Evolutionary conservation across 2,113 vertebrate species (phyloP), one percentile per base, ranked within the genome.

Genomic region (Azemiops feae): DNA sequence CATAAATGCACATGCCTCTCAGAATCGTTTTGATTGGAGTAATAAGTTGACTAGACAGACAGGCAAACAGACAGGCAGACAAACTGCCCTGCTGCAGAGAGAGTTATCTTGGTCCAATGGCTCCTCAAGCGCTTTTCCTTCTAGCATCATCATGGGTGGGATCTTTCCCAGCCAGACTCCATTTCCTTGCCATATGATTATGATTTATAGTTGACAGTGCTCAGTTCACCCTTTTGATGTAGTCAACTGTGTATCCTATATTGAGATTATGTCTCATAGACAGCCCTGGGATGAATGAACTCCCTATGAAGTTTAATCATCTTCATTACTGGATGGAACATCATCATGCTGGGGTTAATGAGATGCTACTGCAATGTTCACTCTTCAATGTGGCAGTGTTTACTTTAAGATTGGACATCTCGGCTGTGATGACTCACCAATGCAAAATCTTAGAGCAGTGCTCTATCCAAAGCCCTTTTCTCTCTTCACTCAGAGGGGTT

Each of bases 331-430:
- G 30, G 58, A 74, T 88, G 86, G 88, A 74, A 74, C 91, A 45
- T 60, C 52, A 14, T 87, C 57, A 52, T 39, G 86, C 86, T 54
- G 45, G n/a, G 88, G 50, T 39, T 92, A 74, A 92, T 92, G 91
- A 92, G 86, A 88, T 50, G 52, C 52, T 30, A 50, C 53, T 69
- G 47, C 47, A 69, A 92, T 87, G 47, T 92, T 60, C 7, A 88
- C 22, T 69, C n/a, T 69, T n/a, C 86, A 30, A 7, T 34, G n/a
- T 20, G 3, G 25, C 23, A 18, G 16, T 18, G 10, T n/a, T 58
- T 5, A 18, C 54, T 87, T 57, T 58, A 58, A 34, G 81, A 50
- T 53, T 27, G 22, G 39, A 4, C 30, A 1, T 53, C 23, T 52
- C 52, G 22, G 58, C n/a, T 92, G 3, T 22, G 55, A 23, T 60